These are phyloP conservation scores for Xerus rutilus DNA, from an alignment of 2,797 vertebrate genomes.

Conservation along the genomic window DNA sequence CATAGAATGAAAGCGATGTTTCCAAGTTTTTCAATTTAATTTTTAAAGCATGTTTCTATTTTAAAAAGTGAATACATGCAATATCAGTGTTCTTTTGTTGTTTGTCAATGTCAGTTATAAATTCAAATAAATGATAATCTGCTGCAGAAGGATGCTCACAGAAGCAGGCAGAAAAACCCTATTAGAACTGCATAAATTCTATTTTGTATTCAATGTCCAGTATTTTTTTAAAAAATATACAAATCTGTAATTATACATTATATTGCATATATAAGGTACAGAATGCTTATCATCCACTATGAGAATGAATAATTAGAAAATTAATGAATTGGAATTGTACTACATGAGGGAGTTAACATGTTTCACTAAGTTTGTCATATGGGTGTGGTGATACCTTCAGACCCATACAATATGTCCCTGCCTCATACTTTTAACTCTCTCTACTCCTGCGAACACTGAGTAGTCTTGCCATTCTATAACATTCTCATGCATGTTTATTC, in stretches of 20 bases:
- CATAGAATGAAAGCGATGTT: conserved; percentile 53
- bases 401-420: background rate
- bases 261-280: background rate
- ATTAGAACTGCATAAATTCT: conserved; percentile 63
- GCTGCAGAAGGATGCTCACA: conserved; percentile 61
- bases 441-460: background rate
- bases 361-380: background rate
- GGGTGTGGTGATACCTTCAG: background rate
- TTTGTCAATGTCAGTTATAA: conserved; percentile 80
- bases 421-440: background rate
- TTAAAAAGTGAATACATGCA: conserved; percentile 63
- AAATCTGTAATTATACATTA: conserved; percentile 42
- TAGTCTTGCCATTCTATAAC: background rate
- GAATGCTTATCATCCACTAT: background rate
- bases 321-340: background rate
- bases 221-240: conserved; percentile 55
- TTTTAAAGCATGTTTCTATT: conserved; percentile 73
- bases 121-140: conserved; percentile 83
- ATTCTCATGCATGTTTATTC: background rate
- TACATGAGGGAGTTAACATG: background rate
- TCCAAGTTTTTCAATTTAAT: conserved; percentile 77
- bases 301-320: conserved; percentile 49
- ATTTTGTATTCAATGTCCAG: conserved; percentile 58
- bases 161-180: conserved; percentile 68
- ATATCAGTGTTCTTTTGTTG: conserved; percentile 41